These are phyloP conservation scores for Phymanthus crucifer DNA, from an alignment of 92 coral and sea anemone genomes.

Conservation along the genomic window DNA sequence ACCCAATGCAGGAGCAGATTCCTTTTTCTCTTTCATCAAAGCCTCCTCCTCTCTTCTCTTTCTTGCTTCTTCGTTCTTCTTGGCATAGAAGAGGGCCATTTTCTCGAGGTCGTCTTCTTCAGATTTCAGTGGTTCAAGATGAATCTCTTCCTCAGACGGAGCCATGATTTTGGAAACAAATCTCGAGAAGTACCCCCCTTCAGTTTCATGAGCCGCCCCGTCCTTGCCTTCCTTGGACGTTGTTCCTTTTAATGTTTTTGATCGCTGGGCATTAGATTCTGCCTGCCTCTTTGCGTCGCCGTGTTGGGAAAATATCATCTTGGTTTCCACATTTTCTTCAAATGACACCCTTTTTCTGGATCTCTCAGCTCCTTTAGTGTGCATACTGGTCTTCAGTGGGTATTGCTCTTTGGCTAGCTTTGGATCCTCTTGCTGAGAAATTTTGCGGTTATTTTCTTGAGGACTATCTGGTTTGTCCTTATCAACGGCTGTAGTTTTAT, in stretches of 20 bases:
- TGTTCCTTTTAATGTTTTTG: not conserved
- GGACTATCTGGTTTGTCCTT: not conserved
- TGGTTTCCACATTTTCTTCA: not conserved
- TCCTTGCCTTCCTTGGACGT: not conserved
- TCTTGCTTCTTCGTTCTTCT: conserved; percentile 36
- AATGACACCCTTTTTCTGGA: conserved; percentile 25
- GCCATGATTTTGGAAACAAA: conserved; percentile 10
- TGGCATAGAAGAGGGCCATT: conserved; percentile 19
- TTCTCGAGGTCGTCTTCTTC: conserved; percentile 22
- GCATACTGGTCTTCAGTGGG: conserved; percentile 20
- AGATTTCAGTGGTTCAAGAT: not conserved
- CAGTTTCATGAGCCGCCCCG: not conserved
- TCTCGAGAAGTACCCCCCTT: conserved; percentile 25
- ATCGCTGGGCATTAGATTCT: not conserved
- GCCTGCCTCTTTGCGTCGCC: not conserved
- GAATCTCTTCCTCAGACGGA: conserved; percentile 10
- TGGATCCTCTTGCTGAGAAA: not conserved
- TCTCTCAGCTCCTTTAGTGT: conserved; percentile 20
- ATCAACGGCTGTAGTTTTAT: not conserved
- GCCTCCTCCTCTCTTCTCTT: conserved; percentile 9
- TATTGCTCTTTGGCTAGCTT: not conserved
- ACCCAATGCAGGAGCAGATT: not conserved
- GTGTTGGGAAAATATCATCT: not conserved
- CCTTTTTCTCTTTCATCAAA: not conserved
- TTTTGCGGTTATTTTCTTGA: not conserved